Evolutionary conservation across 2,113 vertebrate species (phyloP).

Genomic region (Excalfactoria chinensis): DNA sequence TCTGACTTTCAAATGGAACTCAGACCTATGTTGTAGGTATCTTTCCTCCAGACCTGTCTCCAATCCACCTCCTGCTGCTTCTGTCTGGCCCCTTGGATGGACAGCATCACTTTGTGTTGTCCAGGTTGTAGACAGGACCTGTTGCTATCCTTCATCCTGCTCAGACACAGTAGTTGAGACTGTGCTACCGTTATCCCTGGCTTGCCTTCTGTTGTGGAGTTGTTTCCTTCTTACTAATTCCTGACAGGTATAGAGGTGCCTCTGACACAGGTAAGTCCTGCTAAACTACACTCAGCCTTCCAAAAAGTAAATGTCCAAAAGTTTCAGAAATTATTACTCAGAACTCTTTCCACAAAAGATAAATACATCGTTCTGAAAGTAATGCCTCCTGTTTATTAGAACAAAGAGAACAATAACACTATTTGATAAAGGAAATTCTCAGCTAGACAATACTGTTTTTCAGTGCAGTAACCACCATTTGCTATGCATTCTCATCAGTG

Average conservation of each 20-base stretch:
- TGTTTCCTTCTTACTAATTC: neutral
- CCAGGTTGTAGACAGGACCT: neutral
- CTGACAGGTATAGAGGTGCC: neutral
- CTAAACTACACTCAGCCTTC: neutral
- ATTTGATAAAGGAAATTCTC: too few relatives aligned
- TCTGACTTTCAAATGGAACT: neutral
- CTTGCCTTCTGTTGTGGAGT: neutral
- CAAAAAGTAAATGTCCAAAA: neutral
- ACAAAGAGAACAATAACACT: too few relatives aligned
- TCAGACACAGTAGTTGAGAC: neutral
- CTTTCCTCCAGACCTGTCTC: neutral
- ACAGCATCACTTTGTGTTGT: neutral
- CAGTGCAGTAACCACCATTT: too few relatives aligned
- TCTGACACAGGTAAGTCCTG: neutral
- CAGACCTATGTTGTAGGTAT: neutral
- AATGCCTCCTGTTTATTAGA: too few relatives aligned
- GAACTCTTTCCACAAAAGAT: neutral
- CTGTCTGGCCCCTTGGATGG: fast-evolving
- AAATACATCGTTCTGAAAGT: too few relatives aligned
- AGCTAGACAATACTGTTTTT: too few relatives aligned
- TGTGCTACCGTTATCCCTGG: neutral
- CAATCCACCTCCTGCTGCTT: neutral
- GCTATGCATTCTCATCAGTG: too few relatives aligned
- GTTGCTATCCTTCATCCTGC: neutral
- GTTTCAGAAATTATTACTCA: neutral